These are phyloP conservation scores for Pseudonaja textilis DNA, from an alignment of 2,113 vertebrate species.

Conservation along the genomic window DNA sequence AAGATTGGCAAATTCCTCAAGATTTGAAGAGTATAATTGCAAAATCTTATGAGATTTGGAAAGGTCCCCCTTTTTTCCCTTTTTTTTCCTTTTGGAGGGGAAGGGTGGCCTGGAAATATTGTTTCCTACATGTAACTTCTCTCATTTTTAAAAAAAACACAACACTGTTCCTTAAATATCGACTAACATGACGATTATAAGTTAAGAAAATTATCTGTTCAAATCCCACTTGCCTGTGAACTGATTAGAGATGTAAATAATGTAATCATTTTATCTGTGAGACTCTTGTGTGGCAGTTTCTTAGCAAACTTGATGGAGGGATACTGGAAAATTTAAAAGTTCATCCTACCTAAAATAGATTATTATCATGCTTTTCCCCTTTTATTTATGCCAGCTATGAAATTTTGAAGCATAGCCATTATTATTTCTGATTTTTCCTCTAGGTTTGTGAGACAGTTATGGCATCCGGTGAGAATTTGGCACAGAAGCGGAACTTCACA, in stretches of 20 bases:
- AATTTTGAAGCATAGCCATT: neutral
- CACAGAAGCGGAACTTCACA: slow-evolving; percentile 79
- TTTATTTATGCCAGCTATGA: neutral
- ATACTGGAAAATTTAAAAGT: neutral
- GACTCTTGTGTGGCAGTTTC: neutral
- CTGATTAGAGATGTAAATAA: neutral
- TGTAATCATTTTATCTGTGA: neutral
- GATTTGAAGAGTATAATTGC: neutral
- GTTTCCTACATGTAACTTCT: neutral
- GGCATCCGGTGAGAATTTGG: slow-evolving; percentile 82
- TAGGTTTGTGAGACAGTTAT: slow-evolving; percentile 84
- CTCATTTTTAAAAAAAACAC: neutral
- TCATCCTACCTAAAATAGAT: neutral
- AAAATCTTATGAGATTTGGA: neutral
- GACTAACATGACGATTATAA: neutral
- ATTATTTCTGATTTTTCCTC: slow-evolving; percentile 8
- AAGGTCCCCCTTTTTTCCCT: neutral
- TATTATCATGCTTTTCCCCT: neutral
- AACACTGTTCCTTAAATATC: neutral
- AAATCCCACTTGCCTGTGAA: neutral
- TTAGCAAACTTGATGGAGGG: neutral
- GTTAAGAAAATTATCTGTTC: neutral
- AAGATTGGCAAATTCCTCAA: neutral
- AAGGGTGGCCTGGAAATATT: neutral
- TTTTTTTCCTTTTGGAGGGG: neutral